A percentile compares a stretch with the other conserved stretches of the same genome.
phyloP scores from a whole-genome alignment of 1,140 invertebrate species.

The Olivierus martensii region DNA sequence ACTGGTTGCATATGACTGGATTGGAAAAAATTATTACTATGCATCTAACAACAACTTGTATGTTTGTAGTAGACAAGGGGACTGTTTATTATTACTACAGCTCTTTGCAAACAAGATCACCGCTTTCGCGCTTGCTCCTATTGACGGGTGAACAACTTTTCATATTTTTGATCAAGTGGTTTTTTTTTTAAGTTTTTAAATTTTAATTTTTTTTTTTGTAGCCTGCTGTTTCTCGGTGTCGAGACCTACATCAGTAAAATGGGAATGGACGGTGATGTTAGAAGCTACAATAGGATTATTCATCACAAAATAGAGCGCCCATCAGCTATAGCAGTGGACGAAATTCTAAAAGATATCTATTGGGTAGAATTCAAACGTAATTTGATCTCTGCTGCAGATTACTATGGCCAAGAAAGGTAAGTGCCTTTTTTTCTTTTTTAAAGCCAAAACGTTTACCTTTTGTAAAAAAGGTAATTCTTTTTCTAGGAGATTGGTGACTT shows the following conservation, averaged over 20 bases:
- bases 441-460: not conserved
- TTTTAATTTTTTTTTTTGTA: conserved; percentile 23
- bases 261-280: conserved; percentile 77
- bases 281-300: conserved; percentile 62
- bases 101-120: conserved; percentile 6
- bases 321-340: conserved; percentile 36
- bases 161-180: not conserved
- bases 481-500: conserved; percentile 2
- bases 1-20: conserved; percentile 44
- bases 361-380: conserved; percentile 41
- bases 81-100: conserved; percentile 21
- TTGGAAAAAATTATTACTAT: conserved; percentile 65
- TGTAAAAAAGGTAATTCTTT: not conserved
- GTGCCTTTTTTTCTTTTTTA: not conserved
- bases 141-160: conserved; percentile 39
- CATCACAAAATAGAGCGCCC: conserved; percentile 34
- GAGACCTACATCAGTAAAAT: conserved; percentile 37
- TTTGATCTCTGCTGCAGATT: conserved; percentile 26
- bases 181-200: conserved; percentile 4
- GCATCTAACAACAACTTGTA: conserved; percentile 51
- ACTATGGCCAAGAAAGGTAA: conserved; percentile 15
- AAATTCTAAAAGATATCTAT: conserved; percentile 30
- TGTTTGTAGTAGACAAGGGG: conserved; percentile 50
- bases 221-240: conserved; percentile 2
- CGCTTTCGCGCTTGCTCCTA: conserved; percentile 35